Percentiles rank a stretch among this genome's conserved stretches.
Conservation (phyloP, 2,888 invertebrate species). For the Pachymerium ferrugineum region DNA sequence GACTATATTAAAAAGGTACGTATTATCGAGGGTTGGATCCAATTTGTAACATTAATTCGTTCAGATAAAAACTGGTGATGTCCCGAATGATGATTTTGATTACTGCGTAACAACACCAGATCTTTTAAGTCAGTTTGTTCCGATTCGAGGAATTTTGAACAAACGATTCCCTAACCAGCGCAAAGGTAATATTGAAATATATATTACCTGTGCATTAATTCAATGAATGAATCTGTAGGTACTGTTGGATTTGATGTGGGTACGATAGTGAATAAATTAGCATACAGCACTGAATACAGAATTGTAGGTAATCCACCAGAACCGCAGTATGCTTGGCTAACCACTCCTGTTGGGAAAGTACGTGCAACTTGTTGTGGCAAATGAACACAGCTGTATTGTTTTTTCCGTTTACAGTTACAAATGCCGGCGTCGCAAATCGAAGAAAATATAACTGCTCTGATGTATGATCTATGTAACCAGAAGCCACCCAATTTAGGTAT, state of each 20-base stretch:
- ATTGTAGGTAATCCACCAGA: conserved; percentile 60
- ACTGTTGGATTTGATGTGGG: conserved; percentile 62
- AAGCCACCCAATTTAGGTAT: conserved; percentile 61
- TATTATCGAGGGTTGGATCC: conserved; percentile 55
- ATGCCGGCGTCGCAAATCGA: conserved; percentile 67
- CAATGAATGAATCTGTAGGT: conserved; percentile 48
- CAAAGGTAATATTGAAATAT: conserved; percentile 40
- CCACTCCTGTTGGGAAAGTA: conserved; percentile 65
- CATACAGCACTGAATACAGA: conserved; percentile 64
- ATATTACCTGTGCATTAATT: conserved; percentile 4
- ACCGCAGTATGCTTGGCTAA: conserved; percentile 63
- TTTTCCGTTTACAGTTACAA: conserved; percentile 55
- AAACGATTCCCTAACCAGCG: conserved; percentile 63
- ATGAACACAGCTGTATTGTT: conserved; percentile 22
- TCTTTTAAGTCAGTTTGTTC: conserved; percentile 68
- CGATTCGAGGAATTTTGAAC: conserved; percentile 70
- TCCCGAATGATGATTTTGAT: conserved; percentile 58
- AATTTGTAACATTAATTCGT: background rate
- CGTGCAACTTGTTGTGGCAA: conserved; percentile 44
- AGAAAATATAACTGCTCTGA: conserved; percentile 62
- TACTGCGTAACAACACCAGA: conserved; percentile 71
- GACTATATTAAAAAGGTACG: conserved; percentile 47
- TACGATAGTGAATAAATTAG: conserved; percentile 59
- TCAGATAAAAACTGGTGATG: conserved; percentile 43
- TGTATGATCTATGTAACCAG: conserved; percentile 60